phyloP scores from a whole-genome alignment of 2,113 vertebrate species.

The Loxodonta africana region DNA sequence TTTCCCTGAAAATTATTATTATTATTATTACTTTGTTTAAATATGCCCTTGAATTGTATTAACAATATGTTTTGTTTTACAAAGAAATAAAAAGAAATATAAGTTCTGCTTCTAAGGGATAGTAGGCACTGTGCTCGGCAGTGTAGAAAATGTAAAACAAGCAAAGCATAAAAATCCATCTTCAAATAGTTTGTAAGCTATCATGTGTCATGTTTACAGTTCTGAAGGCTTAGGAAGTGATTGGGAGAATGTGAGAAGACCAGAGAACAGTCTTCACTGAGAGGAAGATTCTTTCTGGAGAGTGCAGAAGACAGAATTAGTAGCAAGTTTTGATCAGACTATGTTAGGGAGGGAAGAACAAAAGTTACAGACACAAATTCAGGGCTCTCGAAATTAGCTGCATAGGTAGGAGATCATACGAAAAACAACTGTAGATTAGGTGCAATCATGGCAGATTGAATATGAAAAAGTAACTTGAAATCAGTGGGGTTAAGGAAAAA shows the following conservation, averaged over 20 bases:
- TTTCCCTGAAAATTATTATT: background rate
- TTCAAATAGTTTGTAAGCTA: background rate
- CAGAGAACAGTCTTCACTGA: background rate
- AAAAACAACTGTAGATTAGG: background rate
- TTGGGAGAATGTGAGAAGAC: no score
- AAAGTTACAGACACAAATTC: background rate
- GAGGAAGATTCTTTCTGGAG: background rate
- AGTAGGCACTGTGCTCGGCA: background rate
- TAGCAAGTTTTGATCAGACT: background rate
- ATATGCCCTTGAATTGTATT: no score
- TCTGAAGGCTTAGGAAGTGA: background rate
- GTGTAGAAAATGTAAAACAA: background rate
- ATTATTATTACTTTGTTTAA: background rate
- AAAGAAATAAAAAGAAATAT: background rate
- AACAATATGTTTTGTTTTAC: background rate
- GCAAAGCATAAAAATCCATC: background rate
- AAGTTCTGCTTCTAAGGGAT: background rate
- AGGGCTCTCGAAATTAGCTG: background rate
- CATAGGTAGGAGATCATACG: background rate
- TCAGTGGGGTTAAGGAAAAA: background rate
- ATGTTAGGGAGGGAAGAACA: background rate
- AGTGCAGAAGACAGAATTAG: background rate
- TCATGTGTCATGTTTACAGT: background rate
- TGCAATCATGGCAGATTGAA: background rate
- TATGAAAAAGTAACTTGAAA: background rate